A percentile compares a stretch with the other conserved stretches of the same genome.
Conservation (phyloP, 2,113 vertebrate species). For the Zonotrichia leucophrys region DNA sequence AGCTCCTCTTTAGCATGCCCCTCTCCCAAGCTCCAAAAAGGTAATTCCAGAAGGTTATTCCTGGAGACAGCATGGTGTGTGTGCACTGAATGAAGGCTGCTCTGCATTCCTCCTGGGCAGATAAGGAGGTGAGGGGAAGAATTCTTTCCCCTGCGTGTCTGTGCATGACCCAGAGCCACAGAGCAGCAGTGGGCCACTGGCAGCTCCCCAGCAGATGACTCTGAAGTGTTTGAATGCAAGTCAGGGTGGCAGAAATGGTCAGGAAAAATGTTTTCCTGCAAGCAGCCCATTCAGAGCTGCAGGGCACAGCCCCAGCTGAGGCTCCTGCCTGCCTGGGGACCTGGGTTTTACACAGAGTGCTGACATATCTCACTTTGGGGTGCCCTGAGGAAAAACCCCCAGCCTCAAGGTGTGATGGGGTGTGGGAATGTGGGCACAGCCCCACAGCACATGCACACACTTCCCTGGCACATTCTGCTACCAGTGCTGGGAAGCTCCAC, state of each 20-base stretch:
- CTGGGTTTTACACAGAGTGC: not conserved
- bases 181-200: not conserved
- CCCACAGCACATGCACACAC: fast-evolving
- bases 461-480: not conserved
- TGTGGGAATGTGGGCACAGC: not conserved
- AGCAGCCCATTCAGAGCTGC: not conserved
- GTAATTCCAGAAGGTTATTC: not conserved
- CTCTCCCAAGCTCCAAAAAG: not conserved
- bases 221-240: not conserved
- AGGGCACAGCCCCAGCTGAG: fast-evolving
- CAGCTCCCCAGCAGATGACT: not conserved
- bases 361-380: not conserved
- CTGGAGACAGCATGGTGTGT: fast-evolving
- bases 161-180: not conserved
- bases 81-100: not conserved
- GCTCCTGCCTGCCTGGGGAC: not conserved
- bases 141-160: not conserved
- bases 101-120: not conserved
- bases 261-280: not conserved
- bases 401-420: fast-evolving
- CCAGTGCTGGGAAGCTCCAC: not conserved
- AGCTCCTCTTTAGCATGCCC: not conserved
- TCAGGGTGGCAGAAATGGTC: not conserved
- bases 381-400: not conserved
- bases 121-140: not conserved